Evolutionary conservation across 2,797 vertebrate genomes (phyloP), one percentile per base, ranked within the genome.

Genomic region (Acipenser transmontanus): DNA sequence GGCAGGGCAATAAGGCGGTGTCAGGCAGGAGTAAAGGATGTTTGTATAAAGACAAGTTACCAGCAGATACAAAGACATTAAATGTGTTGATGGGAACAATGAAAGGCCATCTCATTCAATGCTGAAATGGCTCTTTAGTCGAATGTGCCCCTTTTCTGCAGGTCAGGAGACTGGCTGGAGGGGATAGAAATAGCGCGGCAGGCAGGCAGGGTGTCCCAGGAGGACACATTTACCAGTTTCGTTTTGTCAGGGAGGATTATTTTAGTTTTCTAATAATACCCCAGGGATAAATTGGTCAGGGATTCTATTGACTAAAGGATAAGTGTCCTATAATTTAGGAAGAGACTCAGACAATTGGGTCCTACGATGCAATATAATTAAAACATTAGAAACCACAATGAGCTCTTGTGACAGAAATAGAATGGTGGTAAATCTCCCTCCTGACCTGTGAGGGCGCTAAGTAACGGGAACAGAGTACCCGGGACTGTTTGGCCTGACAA

Each of bases 281-380:
- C 59, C 10, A 61, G 51, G 63, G 73, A 84, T 61, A 61, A 62
- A 63, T 62, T 68, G 54, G 64, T 70, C 73, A 73, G 48, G 69
- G 71, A 73, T 85, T 78, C 80, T 72, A 80, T 78, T 74, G 74
- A 65, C 70, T 68, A 72, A 82, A 76, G 47, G 54, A 70, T 68
- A 76, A 71, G 68, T 65, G 63, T 66, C 70, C 6, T 14, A 70
- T 34, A 54, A 54, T 61, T 51, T 61, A 13, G 49, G 13, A 20
- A 51, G 49, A 34, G 6, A 62, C 49, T 52, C 49, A 57, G 54
- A 11, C 34, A 34, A 34, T 34, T 34, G 34, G 34, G 34, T 34
- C 34, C 34, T 34, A 3, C 34, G 4, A 34, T 34, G 34, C 34
- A 34, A 34, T 34, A 4, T 34, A 34, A 34, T 34, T 34, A 34